Percentiles rank a stretch among this genome's conserved stretches.
Conservation (phyloP, 2,888 invertebrate genomes). For the Cosmia trapezina region DNA sequence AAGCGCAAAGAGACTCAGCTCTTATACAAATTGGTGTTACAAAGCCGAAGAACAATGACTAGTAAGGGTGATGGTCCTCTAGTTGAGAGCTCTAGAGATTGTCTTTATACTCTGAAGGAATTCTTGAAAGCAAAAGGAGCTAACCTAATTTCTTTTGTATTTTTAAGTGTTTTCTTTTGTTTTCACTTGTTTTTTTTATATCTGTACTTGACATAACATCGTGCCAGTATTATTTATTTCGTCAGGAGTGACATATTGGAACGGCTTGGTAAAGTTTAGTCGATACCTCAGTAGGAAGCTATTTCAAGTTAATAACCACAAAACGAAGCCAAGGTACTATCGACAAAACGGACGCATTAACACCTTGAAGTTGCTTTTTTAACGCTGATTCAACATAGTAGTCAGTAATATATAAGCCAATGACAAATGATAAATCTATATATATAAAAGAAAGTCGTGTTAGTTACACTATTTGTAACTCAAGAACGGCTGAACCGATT, state of each 20-base stretch:
- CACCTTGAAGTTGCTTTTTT: no score
- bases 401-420: no score
- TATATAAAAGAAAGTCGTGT: no score
- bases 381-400: no score
- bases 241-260: background rate
- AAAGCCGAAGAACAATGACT: conserved; percentile 57
- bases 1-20: conserved; percentile 47
- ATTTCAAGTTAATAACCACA: no score
- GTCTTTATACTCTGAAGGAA: conserved; percentile 49
- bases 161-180: conserved; percentile 13
- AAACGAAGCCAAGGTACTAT: no score
- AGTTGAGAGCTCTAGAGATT: conserved; percentile 36
- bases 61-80: conserved; percentile 36
- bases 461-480: no score
- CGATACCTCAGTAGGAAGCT: no score
- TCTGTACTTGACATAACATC: background rate
- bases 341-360: no score
- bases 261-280: background rate
- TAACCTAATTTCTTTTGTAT: conserved; percentile 31
- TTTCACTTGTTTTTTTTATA: background rate
- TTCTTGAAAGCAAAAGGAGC: conserved; percentile 18
- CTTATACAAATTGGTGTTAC: conserved; percentile 62
- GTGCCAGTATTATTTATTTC: background rate
- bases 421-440: no score
- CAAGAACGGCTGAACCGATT: no score